phyloP scores from a whole-genome alignment of 1,140 invertebrate genomes.

The Hylaeus volcanicus region DNA sequence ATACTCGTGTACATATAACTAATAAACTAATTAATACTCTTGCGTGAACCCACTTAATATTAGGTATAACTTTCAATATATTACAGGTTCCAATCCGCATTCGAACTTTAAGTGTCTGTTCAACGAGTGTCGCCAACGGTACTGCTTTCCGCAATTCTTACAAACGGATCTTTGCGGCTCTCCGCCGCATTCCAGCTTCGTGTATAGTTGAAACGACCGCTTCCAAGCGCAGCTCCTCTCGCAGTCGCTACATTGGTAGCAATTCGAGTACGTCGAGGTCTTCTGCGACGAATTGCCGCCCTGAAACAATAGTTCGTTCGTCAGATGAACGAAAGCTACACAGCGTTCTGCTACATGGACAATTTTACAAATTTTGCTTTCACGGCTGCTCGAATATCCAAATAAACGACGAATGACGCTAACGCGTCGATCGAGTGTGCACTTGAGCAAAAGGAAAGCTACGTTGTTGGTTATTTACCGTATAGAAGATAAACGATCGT shows the following conservation, averaged over 20 bases:
- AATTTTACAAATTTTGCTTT: no score
- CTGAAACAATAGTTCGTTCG: conserved; percentile 36
- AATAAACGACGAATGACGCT: no score
- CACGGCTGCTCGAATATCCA: not conserved
- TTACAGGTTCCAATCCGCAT: conserved; percentile 78
- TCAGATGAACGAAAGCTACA: not conserved
- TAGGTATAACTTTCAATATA: no score
- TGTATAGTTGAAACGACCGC: conserved; percentile 65
- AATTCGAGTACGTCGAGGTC: not conserved
- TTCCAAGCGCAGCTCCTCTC: conserved; percentile 57
- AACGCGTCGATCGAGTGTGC: no score
- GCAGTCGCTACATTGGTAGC: conserved; percentile 20
- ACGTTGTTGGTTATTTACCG: no score
- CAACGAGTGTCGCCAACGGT: conserved; percentile 76
- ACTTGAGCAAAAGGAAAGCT: no score
- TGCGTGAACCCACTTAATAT: no score
- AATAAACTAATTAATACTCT: no score
- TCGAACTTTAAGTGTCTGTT: conserved; percentile 79
- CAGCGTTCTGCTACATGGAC: not conserved
- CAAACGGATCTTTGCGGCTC: conserved; percentile 23
- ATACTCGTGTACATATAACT: no score
- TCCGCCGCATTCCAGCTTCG: conserved; percentile 38
- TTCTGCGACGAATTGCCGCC: conserved; percentile 19
- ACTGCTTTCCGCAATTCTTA: conserved; percentile 73
- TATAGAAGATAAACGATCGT: not conserved